Evolutionary conservation across 2,113 vertebrate species (phyloP), one percentile per base, ranked within the genome.

Genomic region (Callipepla californica): DNA sequence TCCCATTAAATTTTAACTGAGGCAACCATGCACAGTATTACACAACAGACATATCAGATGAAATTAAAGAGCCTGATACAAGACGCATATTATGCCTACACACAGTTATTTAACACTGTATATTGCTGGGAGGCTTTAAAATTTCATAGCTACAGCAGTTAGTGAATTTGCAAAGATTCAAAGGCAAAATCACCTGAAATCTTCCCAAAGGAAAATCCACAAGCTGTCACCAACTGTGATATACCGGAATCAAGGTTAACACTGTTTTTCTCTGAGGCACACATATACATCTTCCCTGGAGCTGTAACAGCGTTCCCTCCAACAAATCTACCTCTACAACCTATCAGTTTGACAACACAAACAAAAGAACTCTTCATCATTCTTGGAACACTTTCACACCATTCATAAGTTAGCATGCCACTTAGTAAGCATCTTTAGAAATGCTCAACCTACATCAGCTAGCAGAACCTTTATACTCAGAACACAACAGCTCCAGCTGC

Each of bases 291-390:
- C 40, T 65, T 30, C 38, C 13, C 53, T 65, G 6, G 2, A 81
- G 34, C 34, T 44, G 38, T 12, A 8, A 34, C 15, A 67, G 20
- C 10, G 2, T 3, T 89, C 62, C n/a, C 75, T 36, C 30, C 40
- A 81, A 81, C 0, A 0, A 51, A 57, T 9, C 30, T 45, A 57
- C 13, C 22, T 87, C 7, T 65, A 68, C 13, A 59, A 42, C 7
- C 28, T 30, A 48, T 0, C 63, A 13, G 61, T 1, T 1, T 6
- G 4, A 44, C 25, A 77, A 57, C 18, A 57, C 2, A 38, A 5
- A 69, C 10, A 40, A 9, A 58, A 72, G 22, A 82, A 80, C 9
- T 36, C 25, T 15, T 34, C 2, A 5, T 16, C 75, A 50, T 34
- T 9, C 2, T 0, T 18, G 55, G 16, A 44, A 59, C 13, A 85